Evolutionary conservation across 2,888 invertebrate species (phyloP).

Genomic region (Dicranocentrus wangi): DNA sequence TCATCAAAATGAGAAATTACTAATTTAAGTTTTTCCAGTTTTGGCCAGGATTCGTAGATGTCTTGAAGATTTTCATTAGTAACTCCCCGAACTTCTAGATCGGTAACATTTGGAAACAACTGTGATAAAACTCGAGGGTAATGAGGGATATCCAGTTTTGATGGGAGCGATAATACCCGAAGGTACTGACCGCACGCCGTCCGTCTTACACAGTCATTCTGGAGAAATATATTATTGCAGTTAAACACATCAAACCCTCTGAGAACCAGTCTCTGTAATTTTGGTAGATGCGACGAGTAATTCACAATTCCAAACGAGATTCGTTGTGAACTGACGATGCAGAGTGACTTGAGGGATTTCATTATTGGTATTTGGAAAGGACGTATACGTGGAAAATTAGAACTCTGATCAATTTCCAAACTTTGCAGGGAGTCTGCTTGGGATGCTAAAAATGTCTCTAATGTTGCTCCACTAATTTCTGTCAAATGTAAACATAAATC

Average conservation of each 20-base stretch:
- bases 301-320: slow-evolving; percentile 54
- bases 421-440: slow-evolving; percentile 54
- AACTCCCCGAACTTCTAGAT: slow-evolving; percentile 63
- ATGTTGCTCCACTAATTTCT: slow-evolving; percentile 42
- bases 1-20: slow-evolving; percentile 65
- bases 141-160: slow-evolving; percentile 54
- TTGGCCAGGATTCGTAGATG: slow-evolving; percentile 66
- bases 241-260: slow-evolving; percentile 60
- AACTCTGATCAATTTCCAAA: slow-evolving; percentile 60
- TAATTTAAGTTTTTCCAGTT: slow-evolving; percentile 50
- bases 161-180: slow-evolving; percentile 54
- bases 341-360: slow-evolving; percentile 52
- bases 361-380: slow-evolving; percentile 55
- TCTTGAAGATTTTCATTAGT: slow-evolving; percentile 59
- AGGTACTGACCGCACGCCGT: slow-evolving; percentile 23
- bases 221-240: slow-evolving; percentile 40
- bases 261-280: slow-evolving; percentile 51
- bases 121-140: slow-evolving; percentile 49
- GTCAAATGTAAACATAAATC: slow-evolving; percentile 62
- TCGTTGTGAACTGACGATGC: slow-evolving; percentile 52
- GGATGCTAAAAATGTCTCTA: slow-evolving; percentile 55
- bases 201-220: slow-evolving; percentile 22
- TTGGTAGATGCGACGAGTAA: slow-evolving; percentile 39
- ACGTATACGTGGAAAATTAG: slow-evolving; percentile 60
- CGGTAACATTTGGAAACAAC: slow-evolving; percentile 63